Base-by-base conservation (phyloP, 1,140 invertebrate species). In the Ctenoplectra terminalis region DNA sequence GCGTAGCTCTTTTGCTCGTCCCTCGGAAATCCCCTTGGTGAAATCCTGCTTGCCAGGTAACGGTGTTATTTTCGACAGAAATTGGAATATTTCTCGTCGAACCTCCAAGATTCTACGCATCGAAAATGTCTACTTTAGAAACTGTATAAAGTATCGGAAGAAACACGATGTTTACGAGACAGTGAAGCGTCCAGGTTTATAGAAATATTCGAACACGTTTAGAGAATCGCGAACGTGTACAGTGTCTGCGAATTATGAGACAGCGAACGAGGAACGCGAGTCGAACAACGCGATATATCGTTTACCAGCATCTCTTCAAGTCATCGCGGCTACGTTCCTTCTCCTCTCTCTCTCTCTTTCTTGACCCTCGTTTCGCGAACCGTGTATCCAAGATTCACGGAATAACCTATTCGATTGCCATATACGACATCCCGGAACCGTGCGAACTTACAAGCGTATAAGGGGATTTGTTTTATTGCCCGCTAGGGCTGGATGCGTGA, bases 401-500 rank as follows among this genome's bases (percentile, higher is more conserved):
- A 71, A 71, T 78, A 71, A 56, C 73, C 64, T 26, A 56, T 60
- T 58, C 52, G 66, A 78, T 71, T 26, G 40, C 75, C 75, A 71
- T 78, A 78, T 71, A 78, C 75, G 66, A 78, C 75, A 78, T 78
- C 40, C 75, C 75, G 75, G 75, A 78, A 78, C 75, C 52, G 75
- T 77, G 52, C 75, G 75, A 77, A 77, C 75, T 77, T 58, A 37
- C 64, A 70, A 77, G n/a, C 40, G 66, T 70, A 78, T 60, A 78
- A 71, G 75, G 66, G 58, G 66, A 78, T 78, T 78, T 70, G 75
- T 71, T 71, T 78, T 78, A 78, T 78, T 60, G 43, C 43, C 15
- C 23, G 15, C 15, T 6, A 26, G 40, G 29, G 37, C 23, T 7
- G 37, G 23, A n/a, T 34, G 73, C 63, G 61, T 15, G 50, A 75